Evolutionary conservation across 2,797 vertebrate genomes (phyloP), one percentile per base, ranked within the genome.

Genomic region (Helostoma temminkii): DNA sequence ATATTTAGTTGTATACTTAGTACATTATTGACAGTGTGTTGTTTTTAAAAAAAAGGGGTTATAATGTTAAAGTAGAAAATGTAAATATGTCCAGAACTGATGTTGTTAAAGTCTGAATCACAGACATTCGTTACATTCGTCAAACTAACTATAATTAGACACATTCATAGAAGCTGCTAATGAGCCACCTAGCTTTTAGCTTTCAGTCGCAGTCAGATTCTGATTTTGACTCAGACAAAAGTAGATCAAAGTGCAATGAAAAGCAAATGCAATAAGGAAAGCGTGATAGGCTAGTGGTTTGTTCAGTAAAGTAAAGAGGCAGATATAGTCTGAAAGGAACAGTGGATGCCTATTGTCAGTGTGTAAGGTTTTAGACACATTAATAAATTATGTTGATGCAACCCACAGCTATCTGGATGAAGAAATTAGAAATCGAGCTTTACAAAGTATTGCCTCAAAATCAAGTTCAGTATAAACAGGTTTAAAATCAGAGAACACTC

Each of bases 181-280:
- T 82, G 75, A 83, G 74, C 88, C 84, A 82, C 78, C 65, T 65
- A 64, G 76, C 84, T 89, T 86, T 84, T 84, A 80, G 82, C 77
- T 78, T 85, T 82, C 79, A 76, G 76, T 78, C 70, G 78, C 76
- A 86, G 82, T 71, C n/a, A n/a, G n/a, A n/a, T n/a, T n/a, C n/a
- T n/a, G n/a, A n/a, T n/a, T n/a, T n/a, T 77, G 79, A 53, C 84
- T 81, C 71, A 82, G 79, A 89, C 86, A 89, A 76, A 89, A 88
- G 88, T 74, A 71, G 76, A 73, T 72, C 81, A 65, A 67, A 71
- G 49, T 66, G 65, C 71, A 84, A 76, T 78, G 83, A 81, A 85
- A 84, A 87, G 78, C 86, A 71, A 78, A 60, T 39, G 39, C 48
- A 45, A 60, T 84, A 83, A 83, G 86, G 66, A 82, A 86, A 77